Conservation (phyloP, 2,888 invertebrate genomes). For the Amphipyra berbera region DNA sequence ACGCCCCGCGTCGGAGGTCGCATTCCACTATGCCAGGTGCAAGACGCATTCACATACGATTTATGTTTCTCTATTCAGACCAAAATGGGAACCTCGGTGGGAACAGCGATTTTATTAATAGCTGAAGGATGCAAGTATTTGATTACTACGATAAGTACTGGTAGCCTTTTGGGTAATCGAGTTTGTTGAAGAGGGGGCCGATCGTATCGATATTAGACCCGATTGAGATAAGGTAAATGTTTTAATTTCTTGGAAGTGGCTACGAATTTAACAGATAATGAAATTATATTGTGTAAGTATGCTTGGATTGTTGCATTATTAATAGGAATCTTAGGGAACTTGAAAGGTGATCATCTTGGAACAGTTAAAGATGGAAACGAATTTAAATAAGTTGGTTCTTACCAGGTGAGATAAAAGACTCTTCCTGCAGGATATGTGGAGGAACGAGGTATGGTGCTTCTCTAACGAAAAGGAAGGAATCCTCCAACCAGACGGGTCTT, state of each 20-base stretch:
- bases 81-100: constrained; percentile 55
- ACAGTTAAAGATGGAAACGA: background rate
- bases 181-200: constrained; percentile 21
- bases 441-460: no score
- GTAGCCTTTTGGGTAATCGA: constrained; percentile 46
- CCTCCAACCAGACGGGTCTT: no score
- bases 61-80: constrained; percentile 61
- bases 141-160: constrained; percentile 50
- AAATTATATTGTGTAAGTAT: constrained; percentile 23
- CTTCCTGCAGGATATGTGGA: no score
- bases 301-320: constrained; percentile 8
- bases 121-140: constrained; percentile 42
- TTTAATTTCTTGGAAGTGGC: constrained; percentile 56
- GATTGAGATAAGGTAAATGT: constrained; percentile 48
- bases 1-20: constrained; percentile 58
- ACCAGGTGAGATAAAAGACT: no score
- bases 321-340: constrained; percentile 12
- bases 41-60: constrained; percentile 69
- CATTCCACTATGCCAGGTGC: constrained; percentile 82
- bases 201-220: constrained; percentile 22
- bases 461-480: no score
- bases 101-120: constrained; percentile 59
- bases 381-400: background rate
- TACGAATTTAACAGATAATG: constrained; percentile 41
- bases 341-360: constrained; percentile 26